phyloP scores from a whole-genome alignment of 1,140 invertebrate genomes.

The Trichoplusia ni region DNA sequence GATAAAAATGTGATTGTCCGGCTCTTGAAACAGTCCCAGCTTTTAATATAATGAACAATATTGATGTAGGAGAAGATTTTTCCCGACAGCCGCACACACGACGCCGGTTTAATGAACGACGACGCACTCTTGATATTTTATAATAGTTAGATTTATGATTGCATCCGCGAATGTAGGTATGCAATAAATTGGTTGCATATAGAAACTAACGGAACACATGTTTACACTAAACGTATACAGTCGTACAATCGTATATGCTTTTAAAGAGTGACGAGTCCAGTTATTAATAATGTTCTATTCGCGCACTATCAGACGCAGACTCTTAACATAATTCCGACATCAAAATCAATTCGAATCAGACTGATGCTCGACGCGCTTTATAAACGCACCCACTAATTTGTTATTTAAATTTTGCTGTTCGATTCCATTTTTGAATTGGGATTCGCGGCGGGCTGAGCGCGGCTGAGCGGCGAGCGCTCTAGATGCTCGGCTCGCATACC shows the following conservation, averaged over 20 bases:
- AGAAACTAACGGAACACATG: not conserved
- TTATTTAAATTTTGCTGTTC: conserved; percentile 75
- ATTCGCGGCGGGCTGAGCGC: conserved; percentile 48
- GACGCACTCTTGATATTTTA: conserved; percentile 16
- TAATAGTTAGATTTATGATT: conserved; percentile 24
- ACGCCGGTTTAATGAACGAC: conserved; percentile 10
- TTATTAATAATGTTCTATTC: conserved; percentile 20
- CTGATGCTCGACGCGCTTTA: conserved; percentile 64
- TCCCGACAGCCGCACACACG: conserved; percentile 1
- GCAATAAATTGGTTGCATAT: conserved; percentile 14
- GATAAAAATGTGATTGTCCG: conserved; percentile 10
- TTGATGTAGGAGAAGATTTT: conserved; percentile 12
- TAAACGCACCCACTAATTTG: conserved; percentile 73
- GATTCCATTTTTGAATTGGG: conserved; percentile 70
- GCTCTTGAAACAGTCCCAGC: conserved; percentile 13
- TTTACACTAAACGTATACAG: not conserved
- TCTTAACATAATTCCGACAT: conserved; percentile 49
- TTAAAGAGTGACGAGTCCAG: not conserved
- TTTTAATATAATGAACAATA: conserved; percentile 19
- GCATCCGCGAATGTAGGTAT: conserved; percentile 18
- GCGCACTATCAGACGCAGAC: conserved; percentile 20
- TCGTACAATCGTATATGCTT: conserved; percentile 10
- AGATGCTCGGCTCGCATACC: conserved; percentile 52
- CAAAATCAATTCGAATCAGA: conserved; percentile 55
- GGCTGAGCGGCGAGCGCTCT: conserved; percentile 37